Conservation (phyloP, 1,140 invertebrate species). For the Zaprionus nigranus region DNA sequence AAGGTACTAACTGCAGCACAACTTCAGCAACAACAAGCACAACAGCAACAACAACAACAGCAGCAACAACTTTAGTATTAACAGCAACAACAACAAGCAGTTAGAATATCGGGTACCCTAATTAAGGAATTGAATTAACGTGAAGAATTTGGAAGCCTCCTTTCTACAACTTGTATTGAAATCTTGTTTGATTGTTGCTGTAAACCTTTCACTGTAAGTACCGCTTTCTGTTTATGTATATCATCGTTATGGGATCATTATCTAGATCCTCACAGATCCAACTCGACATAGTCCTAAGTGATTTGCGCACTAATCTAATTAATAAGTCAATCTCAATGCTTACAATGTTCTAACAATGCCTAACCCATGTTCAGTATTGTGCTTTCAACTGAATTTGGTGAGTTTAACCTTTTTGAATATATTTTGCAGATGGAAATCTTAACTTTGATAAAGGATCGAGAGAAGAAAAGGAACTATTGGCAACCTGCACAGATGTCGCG, state of each 20-base stretch:
- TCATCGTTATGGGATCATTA: background rate
- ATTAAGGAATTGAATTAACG: background rate
- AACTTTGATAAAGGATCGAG: background rate
- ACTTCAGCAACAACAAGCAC: background rate
- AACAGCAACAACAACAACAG: background rate
- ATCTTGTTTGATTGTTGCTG: background rate
- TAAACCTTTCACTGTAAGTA: background rate
- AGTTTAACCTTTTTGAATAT: background rate
- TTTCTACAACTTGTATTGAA: background rate
- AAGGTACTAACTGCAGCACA: background rate
- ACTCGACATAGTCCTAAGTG: background rate
- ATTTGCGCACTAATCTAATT: background rate
- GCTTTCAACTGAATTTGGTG: background rate
- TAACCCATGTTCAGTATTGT: background rate
- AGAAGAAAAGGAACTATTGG: background rate
- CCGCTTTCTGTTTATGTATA: background rate
- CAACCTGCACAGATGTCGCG: background rate
- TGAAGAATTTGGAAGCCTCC: background rate
- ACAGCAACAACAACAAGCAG: background rate
- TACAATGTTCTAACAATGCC: background rate
- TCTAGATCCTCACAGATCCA: background rate
- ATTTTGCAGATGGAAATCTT: background rate
- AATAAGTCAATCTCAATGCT: background rate
- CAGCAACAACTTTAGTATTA: background rate
- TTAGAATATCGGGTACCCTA: background rate